phyloP scores from a whole-genome alignment of 2,797 vertebrate species.

The Chanos chanos region DNA sequence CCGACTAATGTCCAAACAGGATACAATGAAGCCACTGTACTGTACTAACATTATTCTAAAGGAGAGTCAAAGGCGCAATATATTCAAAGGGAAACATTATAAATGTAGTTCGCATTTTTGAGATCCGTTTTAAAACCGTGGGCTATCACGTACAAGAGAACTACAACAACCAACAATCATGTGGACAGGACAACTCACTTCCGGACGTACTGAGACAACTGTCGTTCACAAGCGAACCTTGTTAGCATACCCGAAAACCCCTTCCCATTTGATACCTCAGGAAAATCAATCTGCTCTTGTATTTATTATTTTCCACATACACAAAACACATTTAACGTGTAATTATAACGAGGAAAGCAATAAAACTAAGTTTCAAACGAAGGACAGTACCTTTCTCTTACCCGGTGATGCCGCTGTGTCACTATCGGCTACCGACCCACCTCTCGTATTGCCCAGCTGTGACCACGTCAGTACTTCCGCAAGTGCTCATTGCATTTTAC shows the following conservation, averaged over 20 bases:
- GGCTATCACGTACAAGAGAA: conserved; percentile 6
- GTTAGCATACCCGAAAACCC: neutral
- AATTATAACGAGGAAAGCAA: neutral
- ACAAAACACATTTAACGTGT: too few species aligned
- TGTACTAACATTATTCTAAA: conserved; percentile 51
- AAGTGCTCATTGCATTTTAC: conserved; percentile 14
- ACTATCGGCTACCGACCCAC: conserved; percentile 68
- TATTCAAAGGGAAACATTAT: neutral
- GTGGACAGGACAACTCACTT: conserved; percentile 76
- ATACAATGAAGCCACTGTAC: conserved; percentile 6
- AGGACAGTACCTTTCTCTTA: conserved; percentile 53
- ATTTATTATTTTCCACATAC: too few species aligned
- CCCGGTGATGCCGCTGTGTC: conserved; percentile 75
- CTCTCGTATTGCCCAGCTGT: conserved; percentile 54
- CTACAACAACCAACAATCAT: conserved; percentile 64
- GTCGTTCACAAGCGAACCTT: conserved; percentile 2
- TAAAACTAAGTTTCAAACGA: conserved; percentile 20
- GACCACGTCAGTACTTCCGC: conserved; percentile 79
- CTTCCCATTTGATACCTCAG: too few species aligned
- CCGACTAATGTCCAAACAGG: accelerated
- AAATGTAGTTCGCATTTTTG: conserved; percentile 53
- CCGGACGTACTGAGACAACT: conserved; percentile 53
- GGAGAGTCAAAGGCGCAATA: neutral
- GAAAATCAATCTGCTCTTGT: too few species aligned
- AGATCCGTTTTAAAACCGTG: accelerated